Evolutionary conservation across 2,888 invertebrate genomes (phyloP), one percentile per base, ranked within the genome.

Genomic region (Oxyteleia sp.): DNA sequence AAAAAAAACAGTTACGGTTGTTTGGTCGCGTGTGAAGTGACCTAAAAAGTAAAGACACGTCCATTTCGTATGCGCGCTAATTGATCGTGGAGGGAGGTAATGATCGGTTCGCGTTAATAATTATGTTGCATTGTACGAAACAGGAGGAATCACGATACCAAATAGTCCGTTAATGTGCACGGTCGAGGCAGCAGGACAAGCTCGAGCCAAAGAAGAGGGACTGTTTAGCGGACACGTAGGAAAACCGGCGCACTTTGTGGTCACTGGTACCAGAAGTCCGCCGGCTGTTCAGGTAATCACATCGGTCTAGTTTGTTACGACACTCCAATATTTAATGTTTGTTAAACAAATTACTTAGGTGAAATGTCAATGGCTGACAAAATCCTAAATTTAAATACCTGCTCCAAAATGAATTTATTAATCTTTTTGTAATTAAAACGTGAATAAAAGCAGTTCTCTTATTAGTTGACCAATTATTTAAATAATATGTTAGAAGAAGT

Each of bases 131-230:
- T 29, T 61, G n/a, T 41, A 16, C 18, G 5, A 43, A 68, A 68
- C 66, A 93, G 92, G 92, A 49, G 93, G 93, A 64, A 93, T 93
- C 43, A 82, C 92, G 18, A 90, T 93, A 79, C 91, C 92, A 18
- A 92, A 90, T 8, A 95, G 95, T 85, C 95, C 95, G 8, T 88
- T 95, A 55, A 94, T 94, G 32, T 95, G 95, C 85, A 94, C 94
- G 35, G 95, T 95, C 7, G 95, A 95, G 76, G 95, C 95, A 83
- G 94, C 94, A 4, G 95, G 95, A 5, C 93, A 95, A 71, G 95
- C 95, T 1, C 94, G 95, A 64, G 96, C 95, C 2, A 94, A 94
- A 88, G 96, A 96, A 2, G 94, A 95, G 84, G 96, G 96, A 0
- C 92, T 96, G 64, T 87, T 93, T 32, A 93, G 92, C 68, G 95